Evolutionary conservation across 1,140 invertebrate species (phyloP), one percentile per base, ranked within the genome.

Genomic region (Drosophila mauritiana): DNA sequence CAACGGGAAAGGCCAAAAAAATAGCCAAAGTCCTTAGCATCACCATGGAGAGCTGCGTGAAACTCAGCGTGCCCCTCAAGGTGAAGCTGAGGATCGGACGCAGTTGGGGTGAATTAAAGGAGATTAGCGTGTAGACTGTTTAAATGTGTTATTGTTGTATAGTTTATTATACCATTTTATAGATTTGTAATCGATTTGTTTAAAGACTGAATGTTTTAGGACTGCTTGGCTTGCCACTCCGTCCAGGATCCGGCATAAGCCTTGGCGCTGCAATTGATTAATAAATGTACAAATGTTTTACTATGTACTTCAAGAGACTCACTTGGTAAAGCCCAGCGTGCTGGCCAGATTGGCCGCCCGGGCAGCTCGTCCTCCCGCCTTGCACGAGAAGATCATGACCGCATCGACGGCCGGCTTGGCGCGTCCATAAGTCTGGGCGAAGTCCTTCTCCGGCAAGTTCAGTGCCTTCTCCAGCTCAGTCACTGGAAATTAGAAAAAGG

Each of bases 161-260:
- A 53, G 58, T 70, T 65, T n/a, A 36, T 31, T 31, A 31, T 31
- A 31, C 2, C 40, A 58, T 43, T 65, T 67, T 61, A 36, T 31
- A 67, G 7, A 40, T 25, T n/a, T 43, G 11, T 37, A 6, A 42
- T 6, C 1, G 15, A 15, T 34, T 20, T 56, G 13, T 27, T 25
- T 39, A 48, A 13, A 43, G 36, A 39, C 36, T 54, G 13, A 17
- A 36, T n/a, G 27, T 37, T 51, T 17, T 52, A 36, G 27, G 46
- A 42, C 42, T 75, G 31, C 74, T 90, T 93, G 36, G 92, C 90
- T 25, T 92, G 92, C 94, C 97, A 93, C 94, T 97, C 80, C 94
- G 96, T 93, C 97, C 98, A 94, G 96, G 97, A 94, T 96, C 98
- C 94, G 95, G 97, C 78, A 97, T 98, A 92, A 94, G 97, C 93